These are phyloP conservation scores for Metaphire vulgaris DNA, from an alignment of 1,140 invertebrate genomes.

Conservation along the genomic window DNA sequence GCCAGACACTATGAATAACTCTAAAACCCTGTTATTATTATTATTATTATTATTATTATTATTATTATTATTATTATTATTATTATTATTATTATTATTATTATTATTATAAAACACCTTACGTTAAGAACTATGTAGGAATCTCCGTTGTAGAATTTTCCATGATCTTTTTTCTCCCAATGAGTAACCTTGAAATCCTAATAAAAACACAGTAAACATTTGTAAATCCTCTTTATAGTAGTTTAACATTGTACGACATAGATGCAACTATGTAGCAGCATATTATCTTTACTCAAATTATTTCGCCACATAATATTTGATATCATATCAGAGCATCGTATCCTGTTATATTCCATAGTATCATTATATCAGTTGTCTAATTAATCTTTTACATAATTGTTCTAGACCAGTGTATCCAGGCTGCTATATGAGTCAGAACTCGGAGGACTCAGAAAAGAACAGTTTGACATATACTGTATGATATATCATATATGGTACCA, in stretches of 20 bases:
- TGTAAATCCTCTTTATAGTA: background rate
- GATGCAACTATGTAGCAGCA: background rate
- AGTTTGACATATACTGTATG: too few species aligned
- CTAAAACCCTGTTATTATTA: background rate
- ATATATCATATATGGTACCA: too few species aligned
- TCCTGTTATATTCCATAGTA: background rate
- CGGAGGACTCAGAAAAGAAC: too few species aligned
- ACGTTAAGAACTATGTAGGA: constrained; percentile 73
- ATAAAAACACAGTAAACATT: background rate
- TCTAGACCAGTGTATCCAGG: too few species aligned
- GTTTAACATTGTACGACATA: background rate
- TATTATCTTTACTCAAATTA: too few species aligned
- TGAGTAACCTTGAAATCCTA: constrained; percentile 65
- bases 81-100: constrained; percentile 4
- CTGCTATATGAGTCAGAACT: too few species aligned
- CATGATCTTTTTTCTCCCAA: constrained; percentile 66
- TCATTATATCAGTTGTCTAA: background rate
- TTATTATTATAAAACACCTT: background rate
- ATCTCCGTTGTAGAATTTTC: constrained; percentile 79
- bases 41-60: constrained; percentile 4
- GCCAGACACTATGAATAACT: background rate
- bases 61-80: constrained; percentile 4
- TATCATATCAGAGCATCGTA: background rate
- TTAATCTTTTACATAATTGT: too few species aligned
- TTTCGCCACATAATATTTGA: background rate